Percentiles rank a stretch among this genome's conserved stretches.
Conservation (phyloP, 2,797 vertebrate species). For the Anguilla obscura region DNA sequence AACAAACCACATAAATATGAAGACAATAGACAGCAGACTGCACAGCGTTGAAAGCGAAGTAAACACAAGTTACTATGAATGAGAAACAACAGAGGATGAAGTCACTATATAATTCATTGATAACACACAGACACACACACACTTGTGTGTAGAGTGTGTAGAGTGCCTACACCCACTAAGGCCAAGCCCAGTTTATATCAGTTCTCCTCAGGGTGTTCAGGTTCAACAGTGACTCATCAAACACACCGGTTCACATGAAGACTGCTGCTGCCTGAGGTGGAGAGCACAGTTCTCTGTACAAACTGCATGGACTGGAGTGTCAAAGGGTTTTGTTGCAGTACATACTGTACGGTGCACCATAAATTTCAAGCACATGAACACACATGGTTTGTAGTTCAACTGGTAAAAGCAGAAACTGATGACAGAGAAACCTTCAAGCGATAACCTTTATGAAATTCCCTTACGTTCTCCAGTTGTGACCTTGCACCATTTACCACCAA, state of each 20-base stretch:
- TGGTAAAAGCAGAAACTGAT: neutral
- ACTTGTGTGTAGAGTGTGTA: neutral
- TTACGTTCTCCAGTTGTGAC: neutral
- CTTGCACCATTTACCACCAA: neutral
- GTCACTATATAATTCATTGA: neutral
- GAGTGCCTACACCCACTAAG: conserved; percentile 19
- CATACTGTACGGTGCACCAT: neutral
- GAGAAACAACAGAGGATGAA: neutral
- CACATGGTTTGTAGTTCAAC: neutral
- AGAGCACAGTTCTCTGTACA: conserved; percentile 6
- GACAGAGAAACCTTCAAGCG: neutral
- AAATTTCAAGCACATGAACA: neutral
- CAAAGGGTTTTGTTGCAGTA: neutral
- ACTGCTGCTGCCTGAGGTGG: neutral
- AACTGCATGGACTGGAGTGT: neutral
- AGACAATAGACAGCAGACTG: neutral
- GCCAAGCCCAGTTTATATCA: conserved; percentile 7
- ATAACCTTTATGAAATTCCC: neutral
- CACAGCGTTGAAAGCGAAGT: neutral
- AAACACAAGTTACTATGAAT: neutral
- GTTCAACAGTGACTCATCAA: conserved; percentile 3
- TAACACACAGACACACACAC: neutral
- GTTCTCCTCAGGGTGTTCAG: neutral
- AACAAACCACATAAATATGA: neutral
- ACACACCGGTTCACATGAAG: neutral